Percentiles rank a stretch among this genome's conserved stretches.
Conservation (phyloP, 2,797 vertebrate species). For the Halcyon smyrnensis region DNA sequence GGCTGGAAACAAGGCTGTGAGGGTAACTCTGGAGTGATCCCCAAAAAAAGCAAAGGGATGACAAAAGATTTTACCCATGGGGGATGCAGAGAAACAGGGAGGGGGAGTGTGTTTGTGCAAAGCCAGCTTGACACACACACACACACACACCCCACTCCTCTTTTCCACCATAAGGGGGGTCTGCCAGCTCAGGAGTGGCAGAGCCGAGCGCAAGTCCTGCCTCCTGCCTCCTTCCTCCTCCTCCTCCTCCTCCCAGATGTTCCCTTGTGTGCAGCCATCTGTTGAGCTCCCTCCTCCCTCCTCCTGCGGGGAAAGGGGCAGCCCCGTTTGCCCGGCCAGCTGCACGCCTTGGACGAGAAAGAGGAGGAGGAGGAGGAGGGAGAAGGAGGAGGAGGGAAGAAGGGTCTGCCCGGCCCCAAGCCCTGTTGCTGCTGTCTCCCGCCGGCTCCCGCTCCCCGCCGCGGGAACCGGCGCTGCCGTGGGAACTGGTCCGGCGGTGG, state of each 20-base stretch:
- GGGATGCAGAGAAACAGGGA: background rate
- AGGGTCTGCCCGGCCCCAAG: background rate
- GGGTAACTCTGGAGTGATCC: background rate
- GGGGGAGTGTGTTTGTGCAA: background rate
- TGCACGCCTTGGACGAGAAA: conserved; percentile 1
- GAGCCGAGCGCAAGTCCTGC: conserved; percentile 29
- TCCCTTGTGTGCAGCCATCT: conserved; percentile 67
- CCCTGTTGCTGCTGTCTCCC: background rate
- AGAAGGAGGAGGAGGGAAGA: background rate
- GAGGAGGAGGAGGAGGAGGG: background rate
- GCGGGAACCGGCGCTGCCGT: background rate
- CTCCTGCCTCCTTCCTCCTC: conserved; percentile 13
- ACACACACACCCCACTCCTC: background rate
- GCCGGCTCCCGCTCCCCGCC: background rate
- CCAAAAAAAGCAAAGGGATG: background rate
- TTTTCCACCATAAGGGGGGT: background rate
- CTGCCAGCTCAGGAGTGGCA: conserved; percentile 27
- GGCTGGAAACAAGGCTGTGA: background rate
- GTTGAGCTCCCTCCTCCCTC: conserved; percentile 45
- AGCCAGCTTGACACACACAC: background rate
- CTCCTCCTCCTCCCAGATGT: conserved; percentile 65
- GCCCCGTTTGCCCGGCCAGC: conserved; percentile 10
- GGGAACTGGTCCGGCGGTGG: background rate
- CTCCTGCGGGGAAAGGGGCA: conserved; percentile 21
- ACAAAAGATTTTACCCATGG: background rate